A percentile compares a stretch with the other conserved stretches of the same genome.
phyloP scores from a whole-genome alignment of 2,113 vertebrate species.

The Oryzias woworae region DNA sequence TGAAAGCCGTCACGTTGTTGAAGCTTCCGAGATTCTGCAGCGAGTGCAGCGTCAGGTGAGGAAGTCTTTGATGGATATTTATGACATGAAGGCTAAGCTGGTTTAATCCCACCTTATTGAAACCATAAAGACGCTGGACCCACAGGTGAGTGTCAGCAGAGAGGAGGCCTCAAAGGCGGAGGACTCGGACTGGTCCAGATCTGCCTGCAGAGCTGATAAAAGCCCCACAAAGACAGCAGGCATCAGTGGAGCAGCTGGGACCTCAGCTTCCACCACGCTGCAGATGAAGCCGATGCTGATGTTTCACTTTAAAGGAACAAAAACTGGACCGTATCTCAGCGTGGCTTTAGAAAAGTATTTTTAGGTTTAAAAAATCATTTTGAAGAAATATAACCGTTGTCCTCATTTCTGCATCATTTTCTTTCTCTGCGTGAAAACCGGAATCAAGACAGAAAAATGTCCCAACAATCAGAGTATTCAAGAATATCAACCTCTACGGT shows the following conservation, averaged over 20 bases:
- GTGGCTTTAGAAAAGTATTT: not conserved
- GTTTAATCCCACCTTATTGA: conserved; percentile 54
- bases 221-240: conserved; percentile 21
- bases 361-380: not conserved
- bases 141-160: conserved; percentile 23
- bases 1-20: conserved; percentile 12
- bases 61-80: conserved; percentile 55
- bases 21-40: conserved; percentile 15
- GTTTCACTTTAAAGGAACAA: conserved; percentile 1
- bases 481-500: too few relatives aligned
- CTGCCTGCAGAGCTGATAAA: conserved; percentile 12
- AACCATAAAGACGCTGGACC: conserved; percentile 2
- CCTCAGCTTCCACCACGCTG: not conserved
- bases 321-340: not conserved
- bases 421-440: too few relatives aligned
- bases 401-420: too few relatives aligned
- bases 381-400: too few relatives aligned
- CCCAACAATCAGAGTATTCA: too few relatives aligned
- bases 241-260: not conserved
- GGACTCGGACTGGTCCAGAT: conserved; percentile 17
- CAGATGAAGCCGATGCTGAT: not conserved
- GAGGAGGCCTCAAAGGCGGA: conserved; percentile 44
- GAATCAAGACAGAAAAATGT: too few relatives aligned
- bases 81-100: conserved; percentile 22
- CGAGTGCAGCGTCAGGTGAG: conserved; percentile 16